A percentile compares a stretch with the other conserved stretches of the same genome.
These are phyloP conservation scores for Scrobipalpa atriplicella DNA, from an alignment of 2,888 invertebrate genomes.

Conservation along the genomic window DNA sequence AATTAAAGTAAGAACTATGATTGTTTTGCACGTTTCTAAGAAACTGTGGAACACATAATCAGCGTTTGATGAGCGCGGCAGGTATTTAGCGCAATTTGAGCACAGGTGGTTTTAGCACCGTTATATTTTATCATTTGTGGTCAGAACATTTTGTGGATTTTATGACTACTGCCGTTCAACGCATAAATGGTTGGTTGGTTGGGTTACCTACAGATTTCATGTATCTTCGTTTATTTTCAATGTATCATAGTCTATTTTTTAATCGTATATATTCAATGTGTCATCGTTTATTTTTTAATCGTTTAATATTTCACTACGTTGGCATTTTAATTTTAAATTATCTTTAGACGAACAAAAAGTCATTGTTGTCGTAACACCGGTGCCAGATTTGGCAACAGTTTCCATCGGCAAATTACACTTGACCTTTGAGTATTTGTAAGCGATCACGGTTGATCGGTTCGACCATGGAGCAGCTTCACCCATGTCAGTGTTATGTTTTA, in stretches of 20 bases:
- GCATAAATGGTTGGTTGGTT: not conserved
- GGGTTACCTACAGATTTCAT: too few relatives aligned
- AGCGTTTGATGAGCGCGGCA: slow-evolving; percentile 34
- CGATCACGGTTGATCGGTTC: slow-evolving; percentile 27
- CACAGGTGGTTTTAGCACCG: slow-evolving; percentile 28
- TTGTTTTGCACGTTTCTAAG: slow-evolving; percentile 42
- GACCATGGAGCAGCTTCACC: slow-evolving; percentile 24
- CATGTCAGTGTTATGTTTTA: slow-evolving; percentile 12
- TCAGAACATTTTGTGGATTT: not conserved
- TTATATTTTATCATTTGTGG: slow-evolving; percentile 27
- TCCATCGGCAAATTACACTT: slow-evolving; percentile 31
- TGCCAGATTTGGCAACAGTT: slow-evolving; percentile 30
- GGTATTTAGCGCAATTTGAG: slow-evolving; percentile 43
- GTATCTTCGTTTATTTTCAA: too few relatives aligned
- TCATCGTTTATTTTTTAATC: too few relatives aligned
- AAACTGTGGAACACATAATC: slow-evolving; percentile 44
- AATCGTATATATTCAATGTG: too few relatives aligned
- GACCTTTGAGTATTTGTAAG: slow-evolving; percentile 31
- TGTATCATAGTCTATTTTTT: too few relatives aligned
- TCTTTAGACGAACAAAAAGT: slow-evolving; percentile 10
- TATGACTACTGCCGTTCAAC: not conserved
- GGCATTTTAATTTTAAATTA: not conserved
- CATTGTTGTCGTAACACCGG: slow-evolving; percentile 18
- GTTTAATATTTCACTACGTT: not conserved
- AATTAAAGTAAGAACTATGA: slow-evolving; percentile 52